These are phyloP conservation scores for Heliconius himera DNA, from an alignment of 1,140 invertebrate genomes.

Conservation along the genomic window DNA sequence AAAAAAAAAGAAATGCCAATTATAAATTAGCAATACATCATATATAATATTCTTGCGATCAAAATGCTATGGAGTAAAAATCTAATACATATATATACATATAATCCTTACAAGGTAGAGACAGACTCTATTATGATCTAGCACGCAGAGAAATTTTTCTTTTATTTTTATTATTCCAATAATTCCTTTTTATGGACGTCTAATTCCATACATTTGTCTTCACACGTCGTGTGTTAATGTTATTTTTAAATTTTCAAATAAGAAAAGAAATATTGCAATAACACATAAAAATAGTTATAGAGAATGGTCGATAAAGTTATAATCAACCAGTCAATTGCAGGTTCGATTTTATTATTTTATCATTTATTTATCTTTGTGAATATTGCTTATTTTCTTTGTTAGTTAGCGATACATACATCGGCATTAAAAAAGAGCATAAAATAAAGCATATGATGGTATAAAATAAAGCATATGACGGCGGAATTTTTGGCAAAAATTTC, in stretches of 20 bases:
- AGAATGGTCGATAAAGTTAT: neutral
- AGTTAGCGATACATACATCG: too few species aligned
- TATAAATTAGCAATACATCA: neutral
- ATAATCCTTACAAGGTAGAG: too few species aligned
- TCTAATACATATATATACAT: neutral
- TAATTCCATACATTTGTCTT: neutral
- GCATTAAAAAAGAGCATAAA: too few species aligned
- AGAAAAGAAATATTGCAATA: neutral
- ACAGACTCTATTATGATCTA: neutral
- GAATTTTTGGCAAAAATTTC: too few species aligned
- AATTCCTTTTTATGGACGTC: neutral
- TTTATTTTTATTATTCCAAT: slow-evolving; percentile 8
- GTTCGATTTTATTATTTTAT: neutral
- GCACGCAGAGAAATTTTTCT: neutral
- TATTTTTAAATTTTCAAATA: neutral
- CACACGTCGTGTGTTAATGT: neutral
- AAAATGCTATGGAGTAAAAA: neutral
- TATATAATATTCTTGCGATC: neutral
- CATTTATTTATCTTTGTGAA: neutral
- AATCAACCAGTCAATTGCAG: neutral
- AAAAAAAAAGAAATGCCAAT: neutral
- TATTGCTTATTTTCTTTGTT: neutral
- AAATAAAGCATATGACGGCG: too few species aligned
- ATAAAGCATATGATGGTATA: too few species aligned
- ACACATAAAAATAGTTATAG: neutral